Evolutionary conservation across 2,888 invertebrate genomes (phyloP).

Genomic region (Drosophila kuntzei): DNA sequence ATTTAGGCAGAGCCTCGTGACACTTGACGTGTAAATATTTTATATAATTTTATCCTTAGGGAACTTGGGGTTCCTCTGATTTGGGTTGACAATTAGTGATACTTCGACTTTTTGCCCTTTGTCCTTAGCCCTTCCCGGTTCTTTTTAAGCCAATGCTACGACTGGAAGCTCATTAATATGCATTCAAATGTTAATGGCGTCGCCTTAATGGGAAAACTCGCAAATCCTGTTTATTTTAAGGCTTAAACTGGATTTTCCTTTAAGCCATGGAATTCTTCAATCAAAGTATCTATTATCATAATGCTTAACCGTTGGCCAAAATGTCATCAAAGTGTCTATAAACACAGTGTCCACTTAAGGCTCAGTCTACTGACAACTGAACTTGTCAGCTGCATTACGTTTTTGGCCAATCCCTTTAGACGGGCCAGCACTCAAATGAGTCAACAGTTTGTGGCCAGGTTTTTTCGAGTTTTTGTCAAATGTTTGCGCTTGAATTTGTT

Average conservation of each 20-base stretch:
- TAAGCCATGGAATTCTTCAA: background rate
- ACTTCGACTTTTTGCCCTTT: slow-evolving; percentile 46
- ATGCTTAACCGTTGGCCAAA: background rate
- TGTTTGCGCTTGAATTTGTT: slow-evolving; percentile 17
- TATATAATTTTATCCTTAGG: slow-evolving; percentile 51
- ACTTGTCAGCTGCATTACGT: slow-evolving; percentile 57
- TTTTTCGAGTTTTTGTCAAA: slow-evolving; percentile 9
- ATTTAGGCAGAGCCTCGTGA: slow-evolving; percentile 50
- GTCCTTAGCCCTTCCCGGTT: background rate
- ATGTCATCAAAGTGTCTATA: slow-evolving; percentile 4
- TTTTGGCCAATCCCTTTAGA: slow-evolving; percentile 36
- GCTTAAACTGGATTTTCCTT: slow-evolving; percentile 21
- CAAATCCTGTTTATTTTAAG: slow-evolving; percentile 44
- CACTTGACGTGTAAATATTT: slow-evolving; percentile 78
- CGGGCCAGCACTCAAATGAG: slow-evolving; percentile 67
- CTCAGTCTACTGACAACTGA: background rate
- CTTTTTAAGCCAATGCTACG: slow-evolving; percentile 4
- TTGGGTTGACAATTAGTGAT: slow-evolving; percentile 73
- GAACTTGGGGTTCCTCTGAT: slow-evolving; percentile 49
- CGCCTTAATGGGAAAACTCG: slow-evolving; percentile 5
- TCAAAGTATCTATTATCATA: slow-evolving; percentile 1
- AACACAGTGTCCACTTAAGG: slow-evolving; percentile 8
- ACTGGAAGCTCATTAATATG: slow-evolving; percentile 49
- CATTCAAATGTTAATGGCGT: slow-evolving; percentile 42
- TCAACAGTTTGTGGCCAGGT: slow-evolving; percentile 65